phyloP scores from a whole-genome alignment of 2,888 invertebrate species.

The Seladonia tumulorum region DNA sequence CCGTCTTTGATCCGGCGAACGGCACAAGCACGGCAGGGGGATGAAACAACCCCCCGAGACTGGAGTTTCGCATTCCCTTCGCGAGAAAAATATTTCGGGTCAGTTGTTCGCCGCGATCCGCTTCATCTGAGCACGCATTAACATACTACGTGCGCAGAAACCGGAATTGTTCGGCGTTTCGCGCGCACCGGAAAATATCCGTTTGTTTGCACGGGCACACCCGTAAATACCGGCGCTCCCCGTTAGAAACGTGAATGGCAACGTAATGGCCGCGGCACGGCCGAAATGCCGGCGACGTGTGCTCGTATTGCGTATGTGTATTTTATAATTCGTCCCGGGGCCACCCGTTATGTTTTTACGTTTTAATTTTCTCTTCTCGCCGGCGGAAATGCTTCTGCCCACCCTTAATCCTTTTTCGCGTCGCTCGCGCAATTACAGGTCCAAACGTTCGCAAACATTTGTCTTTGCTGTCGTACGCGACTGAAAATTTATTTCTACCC shows the following conservation, averaged over 20 bases:
- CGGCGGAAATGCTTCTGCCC: not conserved
- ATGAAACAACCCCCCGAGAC: not conserved
- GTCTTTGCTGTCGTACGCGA: not conserved
- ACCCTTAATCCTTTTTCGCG: not conserved
- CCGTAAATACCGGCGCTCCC: constrained; percentile 5
- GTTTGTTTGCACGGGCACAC: constrained; percentile 37
- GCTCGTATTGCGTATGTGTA: not conserved
- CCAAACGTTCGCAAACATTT: constrained; percentile 1
- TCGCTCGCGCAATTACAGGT: not conserved
- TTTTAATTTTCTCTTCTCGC: not conserved
- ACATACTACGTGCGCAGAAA: constrained; percentile 59
- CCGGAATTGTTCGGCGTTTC: constrained; percentile 5
- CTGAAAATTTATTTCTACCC: not conserved
- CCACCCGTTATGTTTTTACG: not conserved
- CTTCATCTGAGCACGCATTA: constrained; percentile 52
- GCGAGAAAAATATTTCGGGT: constrained; percentile 50
- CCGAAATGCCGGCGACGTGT: constrained; percentile 15
- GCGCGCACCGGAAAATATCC: constrained; percentile 23
- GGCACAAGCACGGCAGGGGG: not conserved
- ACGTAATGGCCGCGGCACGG: constrained; percentile 20
- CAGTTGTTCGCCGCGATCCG: constrained; percentile 33
- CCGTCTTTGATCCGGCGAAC: not conserved
- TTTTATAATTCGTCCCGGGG: not conserved
- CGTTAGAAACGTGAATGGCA: constrained; percentile 41
- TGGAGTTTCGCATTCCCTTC: constrained; percentile 38